Conservation (phyloP, 2,797 vertebrate genomes). For the Falco columbarius region DNA sequence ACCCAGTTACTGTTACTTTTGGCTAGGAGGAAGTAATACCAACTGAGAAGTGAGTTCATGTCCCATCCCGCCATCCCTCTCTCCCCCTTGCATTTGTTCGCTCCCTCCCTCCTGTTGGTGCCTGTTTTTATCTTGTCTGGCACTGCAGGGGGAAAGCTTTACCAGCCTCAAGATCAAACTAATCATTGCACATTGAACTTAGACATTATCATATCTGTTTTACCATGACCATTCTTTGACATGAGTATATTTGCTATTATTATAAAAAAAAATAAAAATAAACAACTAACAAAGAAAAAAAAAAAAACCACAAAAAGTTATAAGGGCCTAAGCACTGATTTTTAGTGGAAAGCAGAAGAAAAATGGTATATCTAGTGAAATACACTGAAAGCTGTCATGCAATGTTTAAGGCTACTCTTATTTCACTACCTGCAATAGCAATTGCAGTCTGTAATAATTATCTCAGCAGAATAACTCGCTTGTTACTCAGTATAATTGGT, state of each 20-base stretch:
- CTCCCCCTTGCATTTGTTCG: neutral
- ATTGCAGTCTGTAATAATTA: neutral
- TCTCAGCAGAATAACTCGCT: neutral
- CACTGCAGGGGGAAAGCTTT: neutral
- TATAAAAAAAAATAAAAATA: neutral
- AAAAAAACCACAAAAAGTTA: neutral
- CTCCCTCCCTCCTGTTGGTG: rapidly evolving
- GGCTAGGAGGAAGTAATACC: neutral
- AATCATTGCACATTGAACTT: neutral
- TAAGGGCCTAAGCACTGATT: neutral
- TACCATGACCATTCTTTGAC: neutral
- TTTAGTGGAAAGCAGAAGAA: neutral
- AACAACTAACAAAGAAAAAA: neutral
- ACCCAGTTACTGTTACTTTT: neutral
- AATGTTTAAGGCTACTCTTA: neutral
- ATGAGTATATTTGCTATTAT: neutral
- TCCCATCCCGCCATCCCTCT: rapidly evolving
- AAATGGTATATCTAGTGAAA: neutral
- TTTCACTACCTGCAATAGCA: neutral
- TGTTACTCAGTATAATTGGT: neutral
- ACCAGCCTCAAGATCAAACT: neutral
- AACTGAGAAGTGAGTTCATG: neutral
- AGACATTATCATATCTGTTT: rapidly evolving
- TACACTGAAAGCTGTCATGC: neutral
- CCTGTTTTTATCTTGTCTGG: neutral